Percentiles rank a stretch among this genome's conserved stretches.
Evolutionary conservation across 2,113 vertebrate genomes (phyloP).

Genomic region (Pogonocichla stellata): DNA sequence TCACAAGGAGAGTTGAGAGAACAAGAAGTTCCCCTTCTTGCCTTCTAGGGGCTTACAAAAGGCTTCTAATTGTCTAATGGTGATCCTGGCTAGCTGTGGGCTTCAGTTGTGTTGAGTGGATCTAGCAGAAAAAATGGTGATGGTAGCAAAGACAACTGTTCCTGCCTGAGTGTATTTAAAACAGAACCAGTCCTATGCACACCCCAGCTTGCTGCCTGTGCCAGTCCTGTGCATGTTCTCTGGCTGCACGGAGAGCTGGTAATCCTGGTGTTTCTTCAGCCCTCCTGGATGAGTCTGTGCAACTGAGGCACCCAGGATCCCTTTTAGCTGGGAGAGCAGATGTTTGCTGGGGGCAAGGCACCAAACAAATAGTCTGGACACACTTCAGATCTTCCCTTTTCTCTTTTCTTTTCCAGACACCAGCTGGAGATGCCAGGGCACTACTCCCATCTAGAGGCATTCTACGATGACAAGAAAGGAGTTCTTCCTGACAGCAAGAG

Average conservation of each 20-base stretch:
- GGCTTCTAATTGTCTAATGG: background rate
- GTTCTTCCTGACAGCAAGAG: constrained; percentile 83
- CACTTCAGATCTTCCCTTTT: background rate
- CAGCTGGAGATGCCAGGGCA: constrained; percentile 94
- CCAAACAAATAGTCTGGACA: background rate
- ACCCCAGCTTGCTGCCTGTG: background rate
- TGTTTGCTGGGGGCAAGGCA: background rate
- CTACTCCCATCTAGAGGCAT: constrained; percentile 94
- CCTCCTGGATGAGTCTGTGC: background rate
- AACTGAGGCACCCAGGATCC: background rate
- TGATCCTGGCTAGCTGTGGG: background rate
- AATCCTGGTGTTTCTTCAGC: background rate
- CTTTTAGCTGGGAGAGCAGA: background rate
- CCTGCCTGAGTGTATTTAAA: background rate
- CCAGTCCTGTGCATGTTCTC: background rate
- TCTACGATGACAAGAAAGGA: constrained; percentile 98
- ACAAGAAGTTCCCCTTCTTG: background rate
- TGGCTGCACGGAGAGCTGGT: background rate
- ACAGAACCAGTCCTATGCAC: background rate
- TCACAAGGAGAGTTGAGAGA: background rate
- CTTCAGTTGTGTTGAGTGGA: background rate
- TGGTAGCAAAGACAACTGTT: background rate
- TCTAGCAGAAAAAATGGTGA: background rate
- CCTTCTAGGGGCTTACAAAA: background rate
- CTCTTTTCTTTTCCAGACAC: constrained; percentile 76